These are phyloP conservation scores for Lagria hirta DNA, from an alignment of 2,888 invertebrate genomes.

Conservation along the genomic window DNA sequence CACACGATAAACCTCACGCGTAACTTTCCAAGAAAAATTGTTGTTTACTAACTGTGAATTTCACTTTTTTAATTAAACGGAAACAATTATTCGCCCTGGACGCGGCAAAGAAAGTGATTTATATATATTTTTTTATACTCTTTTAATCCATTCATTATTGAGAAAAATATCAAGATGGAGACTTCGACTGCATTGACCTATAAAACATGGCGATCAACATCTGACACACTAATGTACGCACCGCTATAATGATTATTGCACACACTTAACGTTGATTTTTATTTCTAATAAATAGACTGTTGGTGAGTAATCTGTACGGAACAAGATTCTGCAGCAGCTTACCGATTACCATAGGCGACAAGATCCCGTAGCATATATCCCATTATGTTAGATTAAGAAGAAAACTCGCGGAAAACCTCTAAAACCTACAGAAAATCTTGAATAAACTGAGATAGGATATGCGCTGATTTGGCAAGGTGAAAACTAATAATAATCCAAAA, in stretches of 20 bases:
- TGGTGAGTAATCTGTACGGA: too few species aligned
- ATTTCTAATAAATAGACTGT: too few species aligned
- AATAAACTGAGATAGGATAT: conserved; percentile 7
- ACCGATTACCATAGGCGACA: conserved; percentile 13
- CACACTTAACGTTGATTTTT: conserved; percentile 17
- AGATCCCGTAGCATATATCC: conserved; percentile 9
- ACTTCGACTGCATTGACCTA: too few species aligned
- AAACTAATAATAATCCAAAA: conserved; percentile 14
- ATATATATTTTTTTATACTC: too few species aligned
- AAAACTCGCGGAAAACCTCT: conserved; percentile 7
- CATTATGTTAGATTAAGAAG: conserved; percentile 5
- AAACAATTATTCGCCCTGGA: conserved; percentile 16
- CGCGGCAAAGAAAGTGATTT: conserved; percentile 18
- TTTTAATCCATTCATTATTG: too few species aligned
- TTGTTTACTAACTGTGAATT: conserved; percentile 10
- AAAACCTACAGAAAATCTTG: conserved; percentile 2
- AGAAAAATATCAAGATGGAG: too few species aligned
- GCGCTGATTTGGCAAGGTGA: conserved; percentile 1
- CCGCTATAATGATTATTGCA: conserved; percentile 13
- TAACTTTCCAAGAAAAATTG: conserved; percentile 13
- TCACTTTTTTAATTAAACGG: conserved; percentile 23
- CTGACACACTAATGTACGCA: too few species aligned
- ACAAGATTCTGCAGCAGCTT: too few species aligned
- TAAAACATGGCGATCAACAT: too few species aligned
- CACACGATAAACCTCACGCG: too few species aligned